Percentiles rank a stretch among this genome's conserved stretches.
phyloP scores from a whole-genome alignment of 2,888 invertebrate genomes.

The Pseudococcus viburni region DNA sequence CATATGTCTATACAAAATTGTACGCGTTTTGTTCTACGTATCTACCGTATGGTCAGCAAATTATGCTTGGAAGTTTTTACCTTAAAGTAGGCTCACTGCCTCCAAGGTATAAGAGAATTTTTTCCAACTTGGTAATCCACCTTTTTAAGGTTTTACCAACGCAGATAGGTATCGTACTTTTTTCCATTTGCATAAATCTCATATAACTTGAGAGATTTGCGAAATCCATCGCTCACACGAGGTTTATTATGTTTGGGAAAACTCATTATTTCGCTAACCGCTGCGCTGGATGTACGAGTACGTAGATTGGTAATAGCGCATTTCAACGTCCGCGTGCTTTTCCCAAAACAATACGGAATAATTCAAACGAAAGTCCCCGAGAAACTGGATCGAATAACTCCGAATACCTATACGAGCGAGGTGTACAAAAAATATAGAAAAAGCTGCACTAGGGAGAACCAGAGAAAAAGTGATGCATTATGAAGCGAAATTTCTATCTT shows the following conservation, averaged over 20 bases:
- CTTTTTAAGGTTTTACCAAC: neutral
- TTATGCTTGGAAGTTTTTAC: conserved; percentile 10
- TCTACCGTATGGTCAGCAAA: conserved; percentile 46
- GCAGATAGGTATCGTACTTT: neutral
- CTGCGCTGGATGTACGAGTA: neutral
- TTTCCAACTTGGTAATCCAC: neutral
- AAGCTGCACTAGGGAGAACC: too few species aligned
- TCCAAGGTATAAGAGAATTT: conserved; percentile 15
- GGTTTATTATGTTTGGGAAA: neutral
- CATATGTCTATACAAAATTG: conserved; percentile 20
- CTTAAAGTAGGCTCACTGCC: neutral
- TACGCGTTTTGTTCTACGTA: neutral
- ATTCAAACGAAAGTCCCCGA: too few species aligned
- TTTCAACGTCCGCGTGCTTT: too few species aligned
- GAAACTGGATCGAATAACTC: too few species aligned
- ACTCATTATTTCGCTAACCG: neutral
- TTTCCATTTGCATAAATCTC: conserved; percentile 13
- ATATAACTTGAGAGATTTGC: neutral
- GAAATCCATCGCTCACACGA: neutral
- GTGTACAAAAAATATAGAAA: too few species aligned
- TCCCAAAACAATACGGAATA: too few species aligned
- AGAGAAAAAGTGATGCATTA: too few species aligned
- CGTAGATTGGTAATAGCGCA: neutral
- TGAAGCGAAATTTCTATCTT: too few species aligned
- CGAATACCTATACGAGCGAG: too few species aligned